phyloP scores from a whole-genome alignment of 2,113 vertebrate species.

The Aspiorhynchus laticeps region DNA sequence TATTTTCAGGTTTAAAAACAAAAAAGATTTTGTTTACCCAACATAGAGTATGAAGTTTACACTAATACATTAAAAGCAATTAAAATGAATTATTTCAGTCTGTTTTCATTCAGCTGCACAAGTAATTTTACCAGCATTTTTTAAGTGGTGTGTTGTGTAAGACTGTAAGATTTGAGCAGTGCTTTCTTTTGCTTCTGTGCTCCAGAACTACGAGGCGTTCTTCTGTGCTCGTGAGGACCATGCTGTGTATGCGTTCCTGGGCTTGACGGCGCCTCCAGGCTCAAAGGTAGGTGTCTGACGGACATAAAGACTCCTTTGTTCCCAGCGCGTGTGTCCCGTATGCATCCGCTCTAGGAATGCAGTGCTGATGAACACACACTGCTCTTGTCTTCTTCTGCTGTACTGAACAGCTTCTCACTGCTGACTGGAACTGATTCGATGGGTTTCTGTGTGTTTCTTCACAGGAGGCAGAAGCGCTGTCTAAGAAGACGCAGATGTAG shows the following conservation, averaged over 20 bases:
- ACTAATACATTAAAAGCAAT: no score
- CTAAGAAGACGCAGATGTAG: slow-evolving; percentile 73
- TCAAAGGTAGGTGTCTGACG: slow-evolving; percentile 83
- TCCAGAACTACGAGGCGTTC: slow-evolving; percentile 92
- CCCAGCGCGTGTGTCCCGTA: slow-evolving; percentile 7
- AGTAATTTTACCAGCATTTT: not conserved
- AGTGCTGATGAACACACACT: slow-evolving; percentile 21
- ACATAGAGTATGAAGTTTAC: no score
- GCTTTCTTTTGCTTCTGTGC: slow-evolving; percentile 10
- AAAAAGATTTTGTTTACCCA: no score
- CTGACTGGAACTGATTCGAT: not conserved
- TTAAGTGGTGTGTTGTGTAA: not conserved
- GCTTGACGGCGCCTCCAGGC: slow-evolving; percentile 92
- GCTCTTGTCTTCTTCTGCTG: not conserved
- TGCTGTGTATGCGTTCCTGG: slow-evolving; percentile 91
- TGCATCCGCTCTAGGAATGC: slow-evolving; percentile 19
- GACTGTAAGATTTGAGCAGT: not conserved
- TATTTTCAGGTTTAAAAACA: not conserved
- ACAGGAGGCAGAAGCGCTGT: slow-evolving; percentile 76
- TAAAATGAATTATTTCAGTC: not conserved
- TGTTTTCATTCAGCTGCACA: not conserved
- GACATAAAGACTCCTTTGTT: slow-evolving; percentile 47
- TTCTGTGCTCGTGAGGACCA: slow-evolving; percentile 97
- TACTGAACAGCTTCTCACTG: slow-evolving; percentile 8
- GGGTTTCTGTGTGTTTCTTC: slow-evolving; percentile 20